Evolutionary conservation across 2,797 vertebrate species (phyloP), one percentile per base, ranked within the genome.

Genomic region (Gobionotothen gibberifrons): DNA sequence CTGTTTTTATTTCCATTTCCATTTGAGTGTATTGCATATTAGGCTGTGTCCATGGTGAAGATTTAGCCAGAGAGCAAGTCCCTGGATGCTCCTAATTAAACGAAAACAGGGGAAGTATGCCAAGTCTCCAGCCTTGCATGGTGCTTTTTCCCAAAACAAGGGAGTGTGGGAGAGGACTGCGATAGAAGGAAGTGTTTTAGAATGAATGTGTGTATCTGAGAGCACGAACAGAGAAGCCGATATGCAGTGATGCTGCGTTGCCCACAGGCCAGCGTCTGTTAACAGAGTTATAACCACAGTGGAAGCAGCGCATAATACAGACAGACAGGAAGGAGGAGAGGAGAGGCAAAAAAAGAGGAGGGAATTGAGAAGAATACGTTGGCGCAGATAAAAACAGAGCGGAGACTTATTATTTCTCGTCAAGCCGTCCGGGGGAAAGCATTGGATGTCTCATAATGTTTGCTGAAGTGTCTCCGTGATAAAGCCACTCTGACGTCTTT

Each of bases 241-340:
- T 47, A 65, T 17, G 26, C 19, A 59, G 74, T 36, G 80, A 81
- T 69, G 83, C 70, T 62, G 75, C 81, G 26, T 48, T 59, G 86
- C 86, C 86, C 78, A 79, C 51, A 76, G 78, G 79, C 74, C 67
- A 48, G 61, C 42, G 52, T 82, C 80, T 82, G 84, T 75, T 82
- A 76, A 74, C 72, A 42, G 76, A 73, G 79, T 78, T 71, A 69
- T 71, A 82, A 76, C 56, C 75, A 73, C 59, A 72, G 77, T 56
- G 72, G 81, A 82, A 80, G 71, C 64, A 16, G 47, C 67, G 81
- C 64, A 72, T 74, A 61, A 88, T 29, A 55, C 54, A 79, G 43
- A 78, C 60, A 67, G 65, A 82, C 71, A 69, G 54, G 61, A 13
- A n/a, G 48, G 62, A 51, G 29, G 54, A 14, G 3, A n/a, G 32